phyloP scores from a whole-genome alignment of 2,113 vertebrate species.

The Melanerpes aurifrons region DNA sequence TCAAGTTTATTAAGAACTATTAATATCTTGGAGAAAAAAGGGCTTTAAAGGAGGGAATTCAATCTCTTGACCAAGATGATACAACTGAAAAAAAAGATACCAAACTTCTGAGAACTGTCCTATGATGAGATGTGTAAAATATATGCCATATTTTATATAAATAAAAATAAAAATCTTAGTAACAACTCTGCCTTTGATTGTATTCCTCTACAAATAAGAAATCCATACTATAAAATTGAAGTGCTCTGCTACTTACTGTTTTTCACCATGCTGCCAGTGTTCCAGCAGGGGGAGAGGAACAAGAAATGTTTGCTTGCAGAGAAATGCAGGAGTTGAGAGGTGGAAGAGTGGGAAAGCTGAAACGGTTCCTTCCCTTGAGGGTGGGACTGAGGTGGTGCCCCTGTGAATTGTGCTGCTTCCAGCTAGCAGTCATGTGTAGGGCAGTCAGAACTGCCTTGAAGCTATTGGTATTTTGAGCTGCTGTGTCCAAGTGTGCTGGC shows the following conservation, averaged over 20 bases:
- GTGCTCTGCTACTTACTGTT: not conserved
- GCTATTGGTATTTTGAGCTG: not conserved
- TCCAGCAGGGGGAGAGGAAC: not conserved
- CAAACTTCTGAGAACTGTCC: not conserved
- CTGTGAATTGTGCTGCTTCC: not conserved
- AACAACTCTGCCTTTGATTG: not conserved
- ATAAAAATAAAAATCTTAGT: not conserved
- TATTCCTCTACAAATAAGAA: not conserved
- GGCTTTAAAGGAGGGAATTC: not conserved
- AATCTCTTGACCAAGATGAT: not conserved
- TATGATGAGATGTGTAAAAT: not conserved
- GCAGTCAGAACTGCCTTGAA: not conserved
- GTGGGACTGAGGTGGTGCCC: not conserved
- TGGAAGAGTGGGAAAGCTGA: not conserved
- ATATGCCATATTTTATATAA: too few relatives aligned
- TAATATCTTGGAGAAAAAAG: not conserved
- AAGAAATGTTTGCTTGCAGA: not conserved
- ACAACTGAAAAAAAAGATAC: not conserved
- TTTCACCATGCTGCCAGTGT: not conserved
- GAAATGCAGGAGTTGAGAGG: not conserved
- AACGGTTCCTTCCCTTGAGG: not conserved
- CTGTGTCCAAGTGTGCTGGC: not conserved
- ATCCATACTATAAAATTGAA: not conserved
- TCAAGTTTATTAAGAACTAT: not conserved
- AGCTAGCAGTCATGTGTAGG: rapidly evolving